Base-by-base conservation (phyloP, 2,113 vertebrate species). In the Pluvialis apricaria region DNA sequence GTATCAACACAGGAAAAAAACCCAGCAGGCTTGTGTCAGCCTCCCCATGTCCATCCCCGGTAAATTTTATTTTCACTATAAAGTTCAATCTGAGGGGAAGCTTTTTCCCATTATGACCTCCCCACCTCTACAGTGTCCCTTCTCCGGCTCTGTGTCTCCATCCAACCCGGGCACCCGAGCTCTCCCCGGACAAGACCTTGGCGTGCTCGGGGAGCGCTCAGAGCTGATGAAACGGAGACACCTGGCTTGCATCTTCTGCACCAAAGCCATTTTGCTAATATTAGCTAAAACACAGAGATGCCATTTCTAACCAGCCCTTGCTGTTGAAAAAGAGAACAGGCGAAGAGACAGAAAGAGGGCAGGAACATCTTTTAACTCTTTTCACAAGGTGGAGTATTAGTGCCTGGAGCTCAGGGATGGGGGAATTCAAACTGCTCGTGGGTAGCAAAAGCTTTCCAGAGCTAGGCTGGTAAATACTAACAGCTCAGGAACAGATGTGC, bases 261-360 rank as follows among this genome's bases (percentile, higher is more conserved):
- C 44, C 32, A 17, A 83, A 69, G 13, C 10, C 25, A 42, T 55
- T 58, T 20, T 47, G 65, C 15, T 36, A 55, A 16, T 31, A 60
- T 10, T 3, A 32, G n/a, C 58, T 38, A 32, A 52, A 86, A 69
- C 45, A 57, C 5, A 20, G 51, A 85, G 66, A 71, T 45, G 86
- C 22, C 70, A 42, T 29, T 88, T 79, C 61, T 42, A 64, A 31
- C 24, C 42, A 40, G 52, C 29, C 58, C 34, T 68, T 4, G 0
- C 17, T n/a, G 45, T 0, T 32, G 85, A 40, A 42, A 58, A 55
- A 7, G 17, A 51, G 64, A 81, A 49, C 54, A 66, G 0, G 0
- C 16, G 6, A 31, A 66, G 68, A 84, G 47, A 58, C 64, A 66
- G 65, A 45, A 88, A 24, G 61, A 81, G 73, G 52, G 36, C 45